Percentiles rank a stretch among this genome's conserved stretches.
Conservation (phyloP, 2,113 vertebrate species). For the Bos javanicus region DNA sequence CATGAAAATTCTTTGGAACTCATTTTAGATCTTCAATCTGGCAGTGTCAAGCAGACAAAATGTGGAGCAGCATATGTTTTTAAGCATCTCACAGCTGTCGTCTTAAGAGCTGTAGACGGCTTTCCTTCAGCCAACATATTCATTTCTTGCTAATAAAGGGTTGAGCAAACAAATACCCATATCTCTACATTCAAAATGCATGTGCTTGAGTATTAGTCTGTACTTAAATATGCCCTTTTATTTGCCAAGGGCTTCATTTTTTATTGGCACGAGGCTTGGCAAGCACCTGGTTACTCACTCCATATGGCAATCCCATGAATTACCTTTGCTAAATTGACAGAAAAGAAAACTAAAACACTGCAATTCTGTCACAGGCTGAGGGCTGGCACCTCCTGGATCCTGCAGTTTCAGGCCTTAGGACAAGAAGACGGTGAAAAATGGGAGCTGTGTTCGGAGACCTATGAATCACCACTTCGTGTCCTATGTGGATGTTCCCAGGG, state of each 20-base stretch:
- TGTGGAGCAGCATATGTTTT: constrained; percentile 64
- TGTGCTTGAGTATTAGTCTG: background rate
- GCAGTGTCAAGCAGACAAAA: constrained; percentile 39
- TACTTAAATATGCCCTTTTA: background rate
- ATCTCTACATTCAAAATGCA: constrained; percentile 27
- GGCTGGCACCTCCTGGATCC: background rate
- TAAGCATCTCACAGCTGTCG: constrained; percentile 59
- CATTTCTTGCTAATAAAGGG: constrained; percentile 54
- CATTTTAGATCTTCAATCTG: constrained; percentile 55
- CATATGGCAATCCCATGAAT: background rate
- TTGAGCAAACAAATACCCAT: background rate
- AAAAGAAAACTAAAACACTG: background rate
- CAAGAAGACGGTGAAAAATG: background rate
- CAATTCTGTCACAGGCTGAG: background rate
- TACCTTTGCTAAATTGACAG: background rate
- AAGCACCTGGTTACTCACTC: background rate
- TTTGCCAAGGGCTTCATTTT: background rate
- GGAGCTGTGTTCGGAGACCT: background rate
- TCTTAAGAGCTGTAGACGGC: constrained; percentile 25
- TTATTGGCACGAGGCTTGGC: background rate
- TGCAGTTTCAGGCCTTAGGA: background rate
- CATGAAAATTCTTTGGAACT: constrained; percentile 48
- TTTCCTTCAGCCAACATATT: constrained; percentile 53
- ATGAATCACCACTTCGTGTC: background rate
- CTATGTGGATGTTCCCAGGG: background rate